Evolutionary conservation across 2,888 invertebrate genomes (phyloP).

Genomic region (Harmothoe impar): DNA sequence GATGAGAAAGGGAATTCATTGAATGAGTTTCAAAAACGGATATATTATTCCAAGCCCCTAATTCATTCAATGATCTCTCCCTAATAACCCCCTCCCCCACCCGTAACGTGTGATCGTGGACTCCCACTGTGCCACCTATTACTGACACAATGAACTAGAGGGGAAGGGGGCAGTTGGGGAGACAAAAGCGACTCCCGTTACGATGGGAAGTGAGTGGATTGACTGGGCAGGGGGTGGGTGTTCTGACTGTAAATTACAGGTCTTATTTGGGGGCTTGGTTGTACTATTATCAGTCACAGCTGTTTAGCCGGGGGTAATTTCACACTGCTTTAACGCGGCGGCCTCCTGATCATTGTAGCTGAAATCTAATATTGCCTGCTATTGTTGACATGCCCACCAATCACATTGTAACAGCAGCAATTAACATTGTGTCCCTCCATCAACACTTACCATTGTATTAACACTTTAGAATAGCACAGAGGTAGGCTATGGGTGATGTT

Average conservation of each 20-base stretch:
- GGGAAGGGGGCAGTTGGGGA: background rate
- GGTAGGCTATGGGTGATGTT: too few relatives aligned
- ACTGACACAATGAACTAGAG: slow-evolving; percentile 8
- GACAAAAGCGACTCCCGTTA: background rate
- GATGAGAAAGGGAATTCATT: too few relatives aligned
- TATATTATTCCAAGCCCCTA: background rate
- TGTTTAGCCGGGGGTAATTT: slow-evolving; percentile 26
- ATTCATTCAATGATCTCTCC: background rate
- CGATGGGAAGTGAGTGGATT: slow-evolving; percentile 11
- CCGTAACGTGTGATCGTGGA: background rate
- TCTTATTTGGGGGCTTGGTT: background rate
- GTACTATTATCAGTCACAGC: slow-evolving; percentile 20
- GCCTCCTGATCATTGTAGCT: background rate
- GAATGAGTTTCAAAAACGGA: too few relatives aligned
- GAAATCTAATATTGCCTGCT: background rate
- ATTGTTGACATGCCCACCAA: slow-evolving; percentile 26
- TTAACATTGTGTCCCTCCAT: background rate
- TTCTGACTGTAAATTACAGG: slow-evolving; percentile 23
- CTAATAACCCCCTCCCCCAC: background rate
- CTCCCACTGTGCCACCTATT: slow-evolving; percentile 12
- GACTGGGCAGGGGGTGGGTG: background rate
- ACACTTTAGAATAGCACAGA: background rate
- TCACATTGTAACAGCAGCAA: slow-evolving; percentile 33
- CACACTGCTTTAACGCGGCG: background rate
- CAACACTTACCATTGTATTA: slow-evolving; percentile 11